phyloP scores from a whole-genome alignment of 2,797 vertebrate species.

The Thripadectes ignobilis region DNA sequence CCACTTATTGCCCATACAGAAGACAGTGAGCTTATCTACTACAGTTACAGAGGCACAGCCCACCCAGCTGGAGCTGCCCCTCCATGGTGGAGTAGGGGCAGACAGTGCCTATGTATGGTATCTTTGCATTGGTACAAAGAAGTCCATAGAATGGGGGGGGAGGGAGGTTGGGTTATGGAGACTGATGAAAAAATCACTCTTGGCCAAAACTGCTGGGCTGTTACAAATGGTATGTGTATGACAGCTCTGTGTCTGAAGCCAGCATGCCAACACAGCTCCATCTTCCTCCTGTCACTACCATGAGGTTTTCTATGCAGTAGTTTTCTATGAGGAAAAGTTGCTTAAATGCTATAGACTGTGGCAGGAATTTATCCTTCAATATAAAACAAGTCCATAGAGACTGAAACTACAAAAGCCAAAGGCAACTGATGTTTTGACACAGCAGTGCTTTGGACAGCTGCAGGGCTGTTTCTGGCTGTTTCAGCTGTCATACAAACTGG shows the following conservation, averaged over 20 bases:
- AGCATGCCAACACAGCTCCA: not conserved
- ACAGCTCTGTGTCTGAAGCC: not conserved
- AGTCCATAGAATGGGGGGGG: not conserved
- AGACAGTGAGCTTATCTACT: not conserved
- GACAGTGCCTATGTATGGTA: accelerated
- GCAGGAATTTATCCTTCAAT: not conserved
- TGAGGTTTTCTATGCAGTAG: not conserved
- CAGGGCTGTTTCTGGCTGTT: not conserved
- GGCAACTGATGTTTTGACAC: not conserved
- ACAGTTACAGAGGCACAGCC: not conserved
- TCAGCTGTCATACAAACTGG: not conserved
- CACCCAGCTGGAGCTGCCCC: not conserved
- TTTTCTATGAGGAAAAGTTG: not conserved
- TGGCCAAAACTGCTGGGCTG: not conserved
- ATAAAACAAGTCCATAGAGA: not conserved
- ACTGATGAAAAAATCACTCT: not conserved
- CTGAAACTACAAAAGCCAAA: not conserved
- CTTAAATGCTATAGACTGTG: not conserved
- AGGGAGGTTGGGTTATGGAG: not conserved
- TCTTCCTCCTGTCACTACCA: not conserved
- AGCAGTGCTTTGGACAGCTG: not conserved
- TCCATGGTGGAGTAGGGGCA: accelerated
- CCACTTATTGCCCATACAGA: not conserved
- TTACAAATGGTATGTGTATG: not conserved
- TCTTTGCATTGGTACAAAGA: not conserved